These are phyloP conservation scores for Trichogramma dendrolimi DNA, from an alignment of 2,888 invertebrate genomes.

Conservation along the genomic window DNA sequence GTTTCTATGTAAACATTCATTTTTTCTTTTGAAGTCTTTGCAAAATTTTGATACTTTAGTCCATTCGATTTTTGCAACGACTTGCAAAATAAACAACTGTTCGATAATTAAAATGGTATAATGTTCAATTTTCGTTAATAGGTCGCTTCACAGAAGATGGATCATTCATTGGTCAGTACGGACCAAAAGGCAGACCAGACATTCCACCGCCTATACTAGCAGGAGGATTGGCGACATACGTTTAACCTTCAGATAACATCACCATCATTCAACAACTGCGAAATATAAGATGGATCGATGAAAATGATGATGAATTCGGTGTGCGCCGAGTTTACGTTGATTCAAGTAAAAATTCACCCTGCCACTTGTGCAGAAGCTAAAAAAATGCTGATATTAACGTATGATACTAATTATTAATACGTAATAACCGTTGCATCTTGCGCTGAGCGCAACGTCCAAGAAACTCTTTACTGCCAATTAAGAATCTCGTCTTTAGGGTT, in stretches of 20 bases:
- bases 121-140: slow-evolving; percentile 42
- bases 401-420: too few species aligned
- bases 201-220: slow-evolving; percentile 54
- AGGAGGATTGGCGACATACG: slow-evolving; percentile 64
- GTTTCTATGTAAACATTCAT: too few species aligned
- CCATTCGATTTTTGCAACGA: too few species aligned
- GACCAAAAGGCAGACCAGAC: slow-evolving; percentile 61
- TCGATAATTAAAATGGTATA: neutral
- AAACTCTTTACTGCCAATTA: slow-evolving; percentile 50
- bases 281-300: neutral
- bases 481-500: slow-evolving; percentile 43
- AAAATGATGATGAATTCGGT: neutral
- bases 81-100: neutral
- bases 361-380: slow-evolving; percentile 43
- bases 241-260: slow-evolving; percentile 52
- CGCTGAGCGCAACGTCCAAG: slow-evolving; percentile 50
- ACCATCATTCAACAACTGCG: slow-evolving; percentile 19
- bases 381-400: slow-evolving; percentile 18
- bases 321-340: neutral
- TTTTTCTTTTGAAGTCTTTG: too few species aligned
- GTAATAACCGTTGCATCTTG: slow-evolving; percentile 38
- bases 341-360: slow-evolving; percentile 33
- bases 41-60: too few species aligned
- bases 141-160: slow-evolving; percentile 95
- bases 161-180: slow-evolving; percentile 95